Evolutionary conservation across 1,140 invertebrate genomes (phyloP).

Genomic region (Thalassaphorura encarpata): DNA sequence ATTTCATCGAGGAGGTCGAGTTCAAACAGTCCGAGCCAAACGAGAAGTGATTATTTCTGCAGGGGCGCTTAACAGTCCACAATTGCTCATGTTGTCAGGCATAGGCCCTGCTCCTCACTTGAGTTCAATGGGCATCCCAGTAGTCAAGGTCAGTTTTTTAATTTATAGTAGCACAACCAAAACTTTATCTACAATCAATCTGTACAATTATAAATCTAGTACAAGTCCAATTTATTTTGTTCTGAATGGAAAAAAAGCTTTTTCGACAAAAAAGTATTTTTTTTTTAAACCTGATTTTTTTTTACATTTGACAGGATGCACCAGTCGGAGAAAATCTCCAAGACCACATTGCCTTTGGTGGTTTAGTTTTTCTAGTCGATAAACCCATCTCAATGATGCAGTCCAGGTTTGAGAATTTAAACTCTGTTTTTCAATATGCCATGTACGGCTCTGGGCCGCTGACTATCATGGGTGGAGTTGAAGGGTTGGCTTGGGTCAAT

Average conservation of each 20-base stretch:
- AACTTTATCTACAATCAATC: too few species aligned
- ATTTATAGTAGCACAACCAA: too few species aligned
- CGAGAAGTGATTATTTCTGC: slow-evolving; percentile 48
- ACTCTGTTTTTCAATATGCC: slow-evolving; percentile 62
- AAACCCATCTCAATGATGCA: slow-evolving; percentile 70
- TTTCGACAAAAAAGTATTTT: too few species aligned
- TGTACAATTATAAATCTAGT: too few species aligned
- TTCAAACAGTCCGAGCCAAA: slow-evolving; percentile 37
- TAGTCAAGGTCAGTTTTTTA: too few species aligned
- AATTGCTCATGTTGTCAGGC: slow-evolving; percentile 50
- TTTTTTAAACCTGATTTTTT: slow-evolving; percentile 19
- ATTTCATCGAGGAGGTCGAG: slow-evolving; percentile 40
- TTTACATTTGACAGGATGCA: too few species aligned
- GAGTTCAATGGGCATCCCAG: slow-evolving; percentile 34
- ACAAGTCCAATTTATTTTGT: too few species aligned
- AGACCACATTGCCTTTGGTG: slow-evolving; percentile 60
- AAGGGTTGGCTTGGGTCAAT: slow-evolving; percentile 82
- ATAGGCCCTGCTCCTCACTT: slow-evolving; percentile 46
- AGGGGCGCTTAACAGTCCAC: slow-evolving; percentile 49
- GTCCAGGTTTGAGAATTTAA: slow-evolving; percentile 62
- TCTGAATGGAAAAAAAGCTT: too few species aligned
- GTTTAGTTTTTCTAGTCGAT: slow-evolving; percentile 67
- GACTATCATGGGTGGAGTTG: slow-evolving; percentile 79
- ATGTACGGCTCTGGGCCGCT: slow-evolving; percentile 70
- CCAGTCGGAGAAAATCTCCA: slow-evolving; percentile 57